Base-by-base conservation (phyloP, 35 echinoderm and acorn worm genomes). In the Antedon bifida region DNA sequence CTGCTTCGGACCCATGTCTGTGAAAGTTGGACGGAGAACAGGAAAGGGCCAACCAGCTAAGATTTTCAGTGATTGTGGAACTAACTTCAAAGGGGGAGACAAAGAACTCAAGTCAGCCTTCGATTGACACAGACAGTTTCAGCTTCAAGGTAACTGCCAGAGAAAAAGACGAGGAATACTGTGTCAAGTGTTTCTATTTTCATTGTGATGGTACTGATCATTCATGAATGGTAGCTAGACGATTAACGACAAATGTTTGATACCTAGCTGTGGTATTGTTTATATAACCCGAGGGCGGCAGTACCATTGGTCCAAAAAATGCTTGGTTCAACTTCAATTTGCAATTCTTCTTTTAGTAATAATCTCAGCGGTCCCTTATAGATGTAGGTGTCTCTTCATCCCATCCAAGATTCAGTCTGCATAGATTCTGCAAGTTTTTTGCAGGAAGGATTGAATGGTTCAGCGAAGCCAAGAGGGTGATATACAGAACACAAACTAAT, bases 171-270 rank as follows among this genome's bases (percentile, higher is more conserved):
- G 89, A 31, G 85, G 89, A 3, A 83, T 91, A 5, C 83, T n/a
- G n/a, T 91, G 39, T 87, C 84, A n/a, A 79, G 83, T 21, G 79
- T 56, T 30, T 83, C 83, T 91, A 82, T 29, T 36, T n/a, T 85
- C 89, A 91, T 31, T 91, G 85, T n/a, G 30, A 46, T 83, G 85
- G 73, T 11, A 35, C 30, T 35, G 89, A 87, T 38, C 5, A 0
- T 5, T 88, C 86, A 16, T 29, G 39, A 46, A 92, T 88, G 19
- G 82, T 78, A 74, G 76, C 30, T 21, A 92, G 45, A 30, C 82
- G 36, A 74, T 92, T 92, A 4, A 86, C 90, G 7, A 88, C 86
- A 64, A 88, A 89, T 11, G 86, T 89, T 23, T 88, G 77, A 36
- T 79, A 92, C 30, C 86, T 81, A 31, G 76, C 36, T 12, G 36